These are phyloP conservation scores for Cynocephalus volans DNA, from an alignment of 2,113 vertebrate species.

Conservation along the genomic window DNA sequence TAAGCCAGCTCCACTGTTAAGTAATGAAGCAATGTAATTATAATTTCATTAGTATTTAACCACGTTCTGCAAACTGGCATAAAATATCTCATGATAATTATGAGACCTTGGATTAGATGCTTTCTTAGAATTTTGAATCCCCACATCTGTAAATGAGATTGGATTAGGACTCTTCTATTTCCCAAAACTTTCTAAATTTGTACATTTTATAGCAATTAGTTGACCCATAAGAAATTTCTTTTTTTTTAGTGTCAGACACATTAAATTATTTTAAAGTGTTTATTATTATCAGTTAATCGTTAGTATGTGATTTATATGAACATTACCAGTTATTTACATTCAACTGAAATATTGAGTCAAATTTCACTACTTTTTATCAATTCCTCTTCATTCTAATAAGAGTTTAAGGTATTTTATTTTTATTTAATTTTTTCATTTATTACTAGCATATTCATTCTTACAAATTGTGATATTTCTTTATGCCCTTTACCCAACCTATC, in stretches of 20 bases:
- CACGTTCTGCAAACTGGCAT: not conserved
- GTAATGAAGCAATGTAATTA: slow-evolving; percentile 29
- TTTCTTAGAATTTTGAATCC: slow-evolving; percentile 16
- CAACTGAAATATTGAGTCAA: not conserved
- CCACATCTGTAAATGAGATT: not conserved
- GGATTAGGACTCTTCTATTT: slow-evolving; percentile 36
- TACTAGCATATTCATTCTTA: no score
- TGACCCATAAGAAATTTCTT: slow-evolving; percentile 34
- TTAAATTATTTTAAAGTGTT: not conserved
- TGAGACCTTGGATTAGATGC: not conserved
- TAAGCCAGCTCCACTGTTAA: not conserved
- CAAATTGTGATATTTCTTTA: no score
- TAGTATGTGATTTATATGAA: not conserved
- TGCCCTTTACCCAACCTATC: no score
- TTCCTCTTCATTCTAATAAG: slow-evolving; percentile 55
- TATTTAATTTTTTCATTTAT: no score
- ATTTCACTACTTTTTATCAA: slow-evolving; percentile 5
- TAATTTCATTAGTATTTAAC: slow-evolving; percentile 7
- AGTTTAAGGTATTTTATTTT: not conserved
- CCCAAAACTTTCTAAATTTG: not conserved
- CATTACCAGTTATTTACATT: not conserved
- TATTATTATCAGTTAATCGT: not conserved
- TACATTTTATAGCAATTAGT: not conserved
- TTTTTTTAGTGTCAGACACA: not conserved
- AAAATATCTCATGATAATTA: not conserved